Evolutionary conservation across 2,797 vertebrate species (phyloP).

Genomic region (Cirrhinus mrigala): DNA sequence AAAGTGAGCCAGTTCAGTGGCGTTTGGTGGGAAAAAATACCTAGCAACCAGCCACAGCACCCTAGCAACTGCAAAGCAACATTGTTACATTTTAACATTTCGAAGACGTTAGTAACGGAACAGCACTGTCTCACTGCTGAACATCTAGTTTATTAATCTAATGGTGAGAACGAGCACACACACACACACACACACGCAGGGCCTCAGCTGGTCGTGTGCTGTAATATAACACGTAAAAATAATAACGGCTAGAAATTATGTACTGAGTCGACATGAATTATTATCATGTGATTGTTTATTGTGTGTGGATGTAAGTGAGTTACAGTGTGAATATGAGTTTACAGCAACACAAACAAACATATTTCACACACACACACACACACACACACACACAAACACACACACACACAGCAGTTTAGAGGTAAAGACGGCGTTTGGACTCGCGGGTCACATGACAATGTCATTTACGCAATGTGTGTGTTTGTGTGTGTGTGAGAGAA

Average conservation of each 20-base stretch:
- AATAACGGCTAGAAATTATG: constrained; percentile 40
- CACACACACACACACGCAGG: background rate
- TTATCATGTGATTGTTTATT: constrained; percentile 34
- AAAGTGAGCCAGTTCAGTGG: background rate
- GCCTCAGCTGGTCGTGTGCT: constrained; percentile 39
- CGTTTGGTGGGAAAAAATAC: background rate
- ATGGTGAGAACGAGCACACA: background rate
- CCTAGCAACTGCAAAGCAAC: constrained; percentile 12
- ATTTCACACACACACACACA: background rate
- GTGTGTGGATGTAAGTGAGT: constrained; percentile 27
- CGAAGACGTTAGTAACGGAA: background rate
- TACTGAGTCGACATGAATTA: constrained; percentile 30
- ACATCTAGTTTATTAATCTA: background rate
- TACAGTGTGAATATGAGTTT: constrained; percentile 9
- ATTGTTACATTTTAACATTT: background rate
- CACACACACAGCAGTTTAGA: background rate
- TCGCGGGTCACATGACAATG: background rate
- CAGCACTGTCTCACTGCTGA: background rate
- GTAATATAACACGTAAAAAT: constrained; percentile 46
- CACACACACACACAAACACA: background rate
- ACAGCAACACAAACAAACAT: constrained; percentile 34
- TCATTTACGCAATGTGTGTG: constrained; percentile 8
- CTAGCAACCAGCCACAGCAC: constrained; percentile 7
- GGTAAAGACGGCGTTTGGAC: background rate
- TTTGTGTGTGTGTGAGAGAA: constrained; percentile 7